These are phyloP conservation scores for Hydropsyche betteni DNA, from an alignment of 2,888 invertebrate genomes.

Conservation along the genomic window DNA sequence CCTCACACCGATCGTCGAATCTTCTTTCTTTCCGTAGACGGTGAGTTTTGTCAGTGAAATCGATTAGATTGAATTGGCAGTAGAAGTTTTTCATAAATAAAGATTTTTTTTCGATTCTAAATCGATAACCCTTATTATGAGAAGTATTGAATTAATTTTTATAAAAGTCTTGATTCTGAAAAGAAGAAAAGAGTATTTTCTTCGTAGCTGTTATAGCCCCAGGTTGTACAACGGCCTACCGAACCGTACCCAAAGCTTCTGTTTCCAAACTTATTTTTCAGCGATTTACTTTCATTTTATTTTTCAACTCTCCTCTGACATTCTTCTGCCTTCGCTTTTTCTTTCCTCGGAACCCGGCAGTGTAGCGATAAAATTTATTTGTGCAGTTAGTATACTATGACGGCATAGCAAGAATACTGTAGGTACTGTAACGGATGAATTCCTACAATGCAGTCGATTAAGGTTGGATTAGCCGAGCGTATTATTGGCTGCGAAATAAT, in stretches of 20 bases:
- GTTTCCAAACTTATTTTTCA: conserved; percentile 37
- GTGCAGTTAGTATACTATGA: conserved; percentile 25
- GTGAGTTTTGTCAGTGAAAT: neutral
- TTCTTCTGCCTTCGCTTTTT: conserved; percentile 46
- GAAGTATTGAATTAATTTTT: no score
- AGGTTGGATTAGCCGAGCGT: conserved; percentile 48
- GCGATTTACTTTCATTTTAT: neutral
- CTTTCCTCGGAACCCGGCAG: conserved; percentile 34
- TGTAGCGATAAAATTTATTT: conserved; percentile 51
- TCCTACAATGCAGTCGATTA: conserved; percentile 50
- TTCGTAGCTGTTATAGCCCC: conserved; percentile 32
- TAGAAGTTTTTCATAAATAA: neutral
- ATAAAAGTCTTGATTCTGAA: conserved; percentile 21
- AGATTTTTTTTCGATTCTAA: neutral
- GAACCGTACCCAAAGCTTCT: conserved; percentile 29
- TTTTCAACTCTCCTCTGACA: conserved; percentile 44
- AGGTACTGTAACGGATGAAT: conserved; percentile 47
- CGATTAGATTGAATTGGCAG: neutral
- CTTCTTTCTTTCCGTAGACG: neutral
- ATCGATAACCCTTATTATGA: no score
- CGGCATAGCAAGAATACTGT: conserved; percentile 42
- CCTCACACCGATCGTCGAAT: neutral
- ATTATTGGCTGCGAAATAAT: conserved; percentile 49
- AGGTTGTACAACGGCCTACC: conserved; percentile 17
- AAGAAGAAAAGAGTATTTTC: conserved; percentile 45